These are phyloP conservation scores for Progne subis DNA, from an alignment of 2,113 vertebrate genomes.

Conservation along the genomic window DNA sequence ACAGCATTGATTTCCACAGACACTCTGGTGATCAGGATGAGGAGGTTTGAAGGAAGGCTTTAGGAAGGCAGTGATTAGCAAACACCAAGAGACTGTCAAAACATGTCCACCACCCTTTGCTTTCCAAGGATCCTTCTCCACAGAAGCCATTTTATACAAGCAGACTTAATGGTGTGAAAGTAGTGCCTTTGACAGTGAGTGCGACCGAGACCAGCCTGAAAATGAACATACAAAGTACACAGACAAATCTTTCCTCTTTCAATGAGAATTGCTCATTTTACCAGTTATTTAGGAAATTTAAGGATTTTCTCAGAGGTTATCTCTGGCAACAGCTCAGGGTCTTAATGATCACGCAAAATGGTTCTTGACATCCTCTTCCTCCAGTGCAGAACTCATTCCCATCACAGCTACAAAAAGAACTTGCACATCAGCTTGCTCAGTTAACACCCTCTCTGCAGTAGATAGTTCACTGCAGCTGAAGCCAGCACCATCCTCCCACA, in stretches of 20 bases:
- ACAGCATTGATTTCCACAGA: background rate
- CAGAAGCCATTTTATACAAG: background rate
- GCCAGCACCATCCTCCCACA: background rate
- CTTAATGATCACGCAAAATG: background rate
- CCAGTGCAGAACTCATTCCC: background rate
- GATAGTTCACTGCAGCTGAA: constrained; percentile 6
- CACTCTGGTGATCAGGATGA: background rate
- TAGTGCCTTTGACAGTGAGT: background rate
- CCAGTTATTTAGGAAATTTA: background rate
- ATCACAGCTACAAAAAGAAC: background rate
- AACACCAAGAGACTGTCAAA: background rate
- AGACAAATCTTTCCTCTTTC: background rate
- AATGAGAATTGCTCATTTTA: background rate
- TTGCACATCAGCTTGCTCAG: accelerated
- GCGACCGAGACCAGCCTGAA: background rate
- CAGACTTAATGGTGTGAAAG: background rate
- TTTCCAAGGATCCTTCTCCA: background rate
- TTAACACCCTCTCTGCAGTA: background rate
- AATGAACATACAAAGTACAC: background rate
- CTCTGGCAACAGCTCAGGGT: background rate
- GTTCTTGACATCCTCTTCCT: background rate
- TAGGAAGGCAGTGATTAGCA: background rate
- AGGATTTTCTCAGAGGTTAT: background rate
- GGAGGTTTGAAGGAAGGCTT: background rate
- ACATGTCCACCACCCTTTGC: background rate